A percentile compares a stretch with the other conserved stretches of the same genome.
phyloP scores from a whole-genome alignment of 2,113 vertebrate species.

The Mesembrinibis cayennensis region DNA sequence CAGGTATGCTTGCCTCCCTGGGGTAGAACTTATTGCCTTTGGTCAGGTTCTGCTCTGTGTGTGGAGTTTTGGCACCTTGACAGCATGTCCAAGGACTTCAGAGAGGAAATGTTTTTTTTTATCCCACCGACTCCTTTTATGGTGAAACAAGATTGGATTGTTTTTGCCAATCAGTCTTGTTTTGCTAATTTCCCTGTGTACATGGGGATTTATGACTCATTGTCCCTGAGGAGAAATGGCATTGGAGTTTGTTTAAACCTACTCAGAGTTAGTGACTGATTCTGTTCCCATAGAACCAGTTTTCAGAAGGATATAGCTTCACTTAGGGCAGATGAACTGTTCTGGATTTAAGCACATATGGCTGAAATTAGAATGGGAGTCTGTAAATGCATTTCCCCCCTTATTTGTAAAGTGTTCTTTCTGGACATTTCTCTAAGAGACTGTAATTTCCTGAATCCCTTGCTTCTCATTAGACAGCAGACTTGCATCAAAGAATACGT shows the following conservation, averaged over 20 bases:
- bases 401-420: conserved; percentile 13
- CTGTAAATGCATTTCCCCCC: background rate
- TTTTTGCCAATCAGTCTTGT: conserved; percentile 45
- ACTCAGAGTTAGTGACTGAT: conserved; percentile 30
- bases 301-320: conserved; percentile 14
- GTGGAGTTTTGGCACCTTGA: background rate
- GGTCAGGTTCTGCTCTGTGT: background rate
- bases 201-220: conserved; percentile 52
- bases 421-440: background rate
- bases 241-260: conserved; percentile 46
- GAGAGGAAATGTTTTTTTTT: background rate
- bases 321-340: background rate
- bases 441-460: background rate
- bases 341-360: conserved; percentile 1
- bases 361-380: conserved; percentile 6
- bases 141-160: conserved; percentile 16
- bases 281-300: conserved; percentile 32
- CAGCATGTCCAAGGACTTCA: background rate
- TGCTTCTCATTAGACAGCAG: conserved; percentile 6
- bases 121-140: background rate
- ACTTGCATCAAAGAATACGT: conserved; percentile 21
- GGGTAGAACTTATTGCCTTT: background rate
- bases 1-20: background rate
- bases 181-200: conserved; percentile 48
- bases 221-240: conserved; percentile 47